phyloP scores from a whole-genome alignment of 2,888 invertebrate genomes.

The Margaritifera margaritifera region DNA sequence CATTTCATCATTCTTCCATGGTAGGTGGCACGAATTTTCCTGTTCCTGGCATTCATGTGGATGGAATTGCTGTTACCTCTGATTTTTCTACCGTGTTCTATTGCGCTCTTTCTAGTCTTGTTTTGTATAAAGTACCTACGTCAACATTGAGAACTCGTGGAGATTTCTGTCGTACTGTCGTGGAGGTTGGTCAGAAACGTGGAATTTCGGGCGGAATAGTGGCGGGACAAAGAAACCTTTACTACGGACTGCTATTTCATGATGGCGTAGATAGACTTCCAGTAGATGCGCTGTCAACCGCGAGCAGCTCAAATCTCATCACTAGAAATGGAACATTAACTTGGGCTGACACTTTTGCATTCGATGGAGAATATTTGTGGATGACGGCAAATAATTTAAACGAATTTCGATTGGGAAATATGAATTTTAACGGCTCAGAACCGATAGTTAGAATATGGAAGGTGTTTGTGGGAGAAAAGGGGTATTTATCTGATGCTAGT shows the following conservation, averaged over 20 bases:
- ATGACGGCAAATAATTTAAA: conserved; percentile 31
- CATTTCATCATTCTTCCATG: conserved; percentile 27
- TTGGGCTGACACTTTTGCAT: conserved; percentile 36
- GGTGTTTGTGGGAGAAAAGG: conserved; percentile 20
- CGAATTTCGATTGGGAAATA: conserved; percentile 11
- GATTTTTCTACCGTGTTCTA: conserved; percentile 32
- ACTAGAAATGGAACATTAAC: conserved; percentile 3
- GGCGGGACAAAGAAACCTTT: conserved; percentile 18
- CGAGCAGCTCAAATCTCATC: conserved; percentile 7
- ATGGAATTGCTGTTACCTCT: conserved; percentile 35
- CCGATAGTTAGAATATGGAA: conserved; percentile 33
- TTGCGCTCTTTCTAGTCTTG: conserved; percentile 18
- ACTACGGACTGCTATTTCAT: conserved; percentile 28
- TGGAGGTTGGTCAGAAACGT: conserved; percentile 22
- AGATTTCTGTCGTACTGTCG: conserved; percentile 10
- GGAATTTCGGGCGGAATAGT: conserved; percentile 37
- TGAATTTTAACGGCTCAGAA: conserved; percentile 21
- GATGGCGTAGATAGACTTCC: conserved; percentile 21
- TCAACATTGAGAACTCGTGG: conserved; percentile 9
- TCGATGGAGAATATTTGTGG: conserved; percentile 37
- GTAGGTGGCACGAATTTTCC: too few species aligned
- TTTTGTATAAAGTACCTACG: conserved; percentile 33
- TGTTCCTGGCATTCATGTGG: not conserved
- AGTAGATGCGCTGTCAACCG: not conserved
- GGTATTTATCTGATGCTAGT: conserved; percentile 23